Conservation (phyloP, 2,113 vertebrate genomes). For the Canis aureus region DNA sequence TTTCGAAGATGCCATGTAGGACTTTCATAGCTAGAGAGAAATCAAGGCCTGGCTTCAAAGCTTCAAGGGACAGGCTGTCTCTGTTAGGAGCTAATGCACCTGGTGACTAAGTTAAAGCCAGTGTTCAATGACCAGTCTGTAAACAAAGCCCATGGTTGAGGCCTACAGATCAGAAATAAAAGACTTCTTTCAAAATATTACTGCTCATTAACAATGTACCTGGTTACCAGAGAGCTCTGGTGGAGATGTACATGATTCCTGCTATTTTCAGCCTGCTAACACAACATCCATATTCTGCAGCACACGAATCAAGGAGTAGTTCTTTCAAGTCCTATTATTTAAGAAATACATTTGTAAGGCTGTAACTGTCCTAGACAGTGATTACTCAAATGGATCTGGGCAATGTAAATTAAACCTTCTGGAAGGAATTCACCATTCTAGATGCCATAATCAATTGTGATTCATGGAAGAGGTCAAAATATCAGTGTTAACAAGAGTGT, state of each 20-base stretch:
- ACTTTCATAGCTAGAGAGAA: not conserved
- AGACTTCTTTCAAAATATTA: not conserved
- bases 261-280: not conserved
- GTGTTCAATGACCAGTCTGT: not conserved
- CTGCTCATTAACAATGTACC: not conserved
- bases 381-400: not conserved
- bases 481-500: not conserved
- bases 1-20: not conserved
- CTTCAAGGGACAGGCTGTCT: not conserved
- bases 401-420: not conserved
- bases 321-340: not conserved
- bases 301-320: not conserved
- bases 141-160: not conserved
- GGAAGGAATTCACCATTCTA: not conserved
- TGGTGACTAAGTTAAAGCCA: not conserved
- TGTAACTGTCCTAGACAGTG: not conserved
- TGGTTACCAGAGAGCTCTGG: not conserved
- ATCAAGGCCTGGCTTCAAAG: not conserved
- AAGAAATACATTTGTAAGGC: not conserved
- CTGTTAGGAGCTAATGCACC: not conserved
- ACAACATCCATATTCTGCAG: not conserved
- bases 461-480: not conserved
- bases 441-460: not conserved
- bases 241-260: not conserved
- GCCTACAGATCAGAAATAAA: not conserved